Conservation (phyloP, 1,140 invertebrate species). For the Danaus plexippus region DNA sequence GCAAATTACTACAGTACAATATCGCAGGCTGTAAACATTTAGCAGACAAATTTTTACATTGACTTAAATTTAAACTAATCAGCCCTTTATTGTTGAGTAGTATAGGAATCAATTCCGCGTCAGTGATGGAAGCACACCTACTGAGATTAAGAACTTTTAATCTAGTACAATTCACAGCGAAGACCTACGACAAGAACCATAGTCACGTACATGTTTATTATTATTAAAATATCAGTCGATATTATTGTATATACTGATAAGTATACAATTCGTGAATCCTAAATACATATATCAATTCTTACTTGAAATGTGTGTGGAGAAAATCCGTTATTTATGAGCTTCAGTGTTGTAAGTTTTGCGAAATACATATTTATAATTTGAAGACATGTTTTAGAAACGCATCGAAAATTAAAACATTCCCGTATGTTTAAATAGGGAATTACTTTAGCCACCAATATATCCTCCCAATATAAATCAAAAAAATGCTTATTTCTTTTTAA, state of each 20-base stretch:
- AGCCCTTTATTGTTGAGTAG: conserved; percentile 66
- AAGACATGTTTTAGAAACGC: conserved; percentile 67
- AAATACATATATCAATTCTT: conserved; percentile 23
- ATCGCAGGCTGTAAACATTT: conserved; percentile 73
- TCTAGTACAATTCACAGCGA: conserved; percentile 59
- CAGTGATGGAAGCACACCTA: conserved; percentile 61
- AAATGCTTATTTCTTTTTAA: conserved; percentile 61
- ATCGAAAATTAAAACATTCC: conserved; percentile 73
- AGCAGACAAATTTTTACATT: conserved; percentile 71
- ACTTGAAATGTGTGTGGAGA: conserved; percentile 57
- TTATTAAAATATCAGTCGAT: background rate
- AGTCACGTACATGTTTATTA: conserved; percentile 6
- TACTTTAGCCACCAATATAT: conserved; percentile 71
- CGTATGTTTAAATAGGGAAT: conserved; percentile 63
- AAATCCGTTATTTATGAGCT: conserved; percentile 61
- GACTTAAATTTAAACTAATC: conserved; percentile 69
- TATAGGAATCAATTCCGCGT: conserved; percentile 68
- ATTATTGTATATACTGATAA: no score
- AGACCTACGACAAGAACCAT: conserved; percentile 54
- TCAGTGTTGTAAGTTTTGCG: conserved; percentile 51
- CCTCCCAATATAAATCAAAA: conserved; percentile 74
- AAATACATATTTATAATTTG: conserved; percentile 66
- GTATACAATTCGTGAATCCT: no score
- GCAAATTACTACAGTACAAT: conserved; percentile 70
- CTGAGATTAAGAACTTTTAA: conserved; percentile 69